phyloP scores from a whole-genome alignment of 1,140 invertebrate species.

The Drosophila fuyamai region DNA sequence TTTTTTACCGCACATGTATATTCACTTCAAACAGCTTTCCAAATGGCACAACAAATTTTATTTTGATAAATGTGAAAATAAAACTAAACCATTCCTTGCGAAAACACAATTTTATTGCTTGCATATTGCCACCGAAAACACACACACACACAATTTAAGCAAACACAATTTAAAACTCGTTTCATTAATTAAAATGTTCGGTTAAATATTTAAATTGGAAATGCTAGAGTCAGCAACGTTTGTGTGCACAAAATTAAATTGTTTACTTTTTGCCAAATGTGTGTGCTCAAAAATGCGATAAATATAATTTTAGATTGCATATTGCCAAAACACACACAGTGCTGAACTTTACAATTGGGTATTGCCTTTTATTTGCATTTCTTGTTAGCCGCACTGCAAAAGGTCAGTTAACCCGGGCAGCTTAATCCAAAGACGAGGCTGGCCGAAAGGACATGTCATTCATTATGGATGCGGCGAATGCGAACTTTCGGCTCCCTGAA shows the following conservation, averaged over 20 bases:
- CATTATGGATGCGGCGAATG: conserved; percentile 72
- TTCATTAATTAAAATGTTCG: conserved; percentile 51
- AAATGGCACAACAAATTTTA: neutral
- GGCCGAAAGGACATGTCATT: conserved; percentile 47
- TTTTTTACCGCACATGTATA: neutral
- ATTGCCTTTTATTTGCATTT: conserved; percentile 35
- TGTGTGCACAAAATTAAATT: conserved; percentile 21
- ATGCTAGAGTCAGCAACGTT: conserved; percentile 35
- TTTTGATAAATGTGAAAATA: conserved; percentile 7
- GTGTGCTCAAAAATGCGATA: conserved; percentile 1
- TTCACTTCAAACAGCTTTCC: neutral
- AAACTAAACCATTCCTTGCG: neutral
- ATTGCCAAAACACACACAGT: neutral
- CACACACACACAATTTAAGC: conserved; percentile 9
- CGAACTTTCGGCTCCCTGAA: conserved; percentile 53
- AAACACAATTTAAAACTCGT: conserved; percentile 36
- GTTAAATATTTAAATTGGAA: conserved; percentile 55
- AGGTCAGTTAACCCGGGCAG: conserved; percentile 70
- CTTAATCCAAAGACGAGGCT: conserved; percentile 48
- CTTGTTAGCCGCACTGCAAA: conserved; percentile 42
- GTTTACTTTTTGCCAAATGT: conserved; percentile 20
- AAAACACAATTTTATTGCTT: conserved; percentile 14
- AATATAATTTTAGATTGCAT: conserved; percentile 37
- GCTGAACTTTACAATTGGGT: conserved; percentile 21
- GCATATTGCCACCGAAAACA: neutral